A percentile compares a stretch with the other conserved stretches of the same genome.
Conservation (phyloP, 1,140 invertebrate species). For the Patella vulgata region DNA sequence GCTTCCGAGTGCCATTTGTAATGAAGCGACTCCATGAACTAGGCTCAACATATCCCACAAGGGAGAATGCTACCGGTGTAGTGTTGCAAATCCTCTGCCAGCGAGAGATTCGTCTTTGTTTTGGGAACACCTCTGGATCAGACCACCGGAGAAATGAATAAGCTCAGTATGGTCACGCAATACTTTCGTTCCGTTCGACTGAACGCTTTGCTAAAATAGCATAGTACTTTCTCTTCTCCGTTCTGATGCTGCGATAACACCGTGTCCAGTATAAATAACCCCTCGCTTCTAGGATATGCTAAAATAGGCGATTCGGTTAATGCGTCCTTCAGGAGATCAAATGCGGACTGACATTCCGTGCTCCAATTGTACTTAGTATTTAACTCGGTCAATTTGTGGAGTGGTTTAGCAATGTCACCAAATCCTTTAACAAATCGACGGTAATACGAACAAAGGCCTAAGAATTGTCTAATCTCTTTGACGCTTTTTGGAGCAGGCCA, state of each 20-base stretch:
- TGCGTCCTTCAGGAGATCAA: background rate
- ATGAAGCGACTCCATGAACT: too few species aligned
- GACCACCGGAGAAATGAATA: too few species aligned
- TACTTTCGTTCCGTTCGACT: background rate
- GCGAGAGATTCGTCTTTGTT: too few species aligned
- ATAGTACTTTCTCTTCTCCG: background rate
- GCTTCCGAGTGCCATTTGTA: too few species aligned
- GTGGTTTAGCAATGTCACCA: background rate
- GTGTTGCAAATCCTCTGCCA: too few species aligned
- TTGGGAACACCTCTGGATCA: too few species aligned
- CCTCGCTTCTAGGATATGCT: background rate
- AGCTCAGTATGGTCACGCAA: constrained; percentile 5
- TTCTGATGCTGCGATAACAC: constrained; percentile 7
- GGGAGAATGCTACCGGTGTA: too few species aligned
- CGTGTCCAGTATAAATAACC: constrained; percentile 10
- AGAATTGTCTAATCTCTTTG: constrained; percentile 2
- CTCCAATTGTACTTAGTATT: background rate
- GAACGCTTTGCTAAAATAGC: background rate
- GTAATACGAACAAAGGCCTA: constrained; percentile 8
- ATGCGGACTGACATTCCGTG: background rate
- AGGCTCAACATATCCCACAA: too few species aligned
- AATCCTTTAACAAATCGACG: background rate
- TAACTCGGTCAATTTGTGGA: background rate
- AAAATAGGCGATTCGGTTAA: background rate
- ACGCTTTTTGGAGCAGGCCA: constrained; percentile 8